Percentiles rank a stretch among this genome's conserved stretches.
Evolutionary conservation across 2,888 invertebrate species (phyloP).

Genomic region (Diarsia brunnea): DNA sequence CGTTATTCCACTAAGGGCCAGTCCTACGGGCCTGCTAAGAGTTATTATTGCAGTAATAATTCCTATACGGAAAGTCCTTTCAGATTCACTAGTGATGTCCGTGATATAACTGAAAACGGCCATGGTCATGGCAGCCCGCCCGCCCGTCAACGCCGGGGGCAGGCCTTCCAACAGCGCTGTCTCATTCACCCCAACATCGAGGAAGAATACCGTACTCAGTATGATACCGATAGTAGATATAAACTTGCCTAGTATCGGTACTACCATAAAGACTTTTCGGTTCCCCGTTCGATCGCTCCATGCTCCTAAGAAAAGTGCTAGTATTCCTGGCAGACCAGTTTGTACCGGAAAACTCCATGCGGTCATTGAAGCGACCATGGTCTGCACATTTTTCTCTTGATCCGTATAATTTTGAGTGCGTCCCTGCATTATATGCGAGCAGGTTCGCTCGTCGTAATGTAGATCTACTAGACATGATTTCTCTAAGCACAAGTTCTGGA

Average conservation of each 20-base stretch:
- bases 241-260: slow-evolving; percentile 91
- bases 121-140: slow-evolving; percentile 91
- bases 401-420: slow-evolving; percentile 83
- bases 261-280: slow-evolving; percentile 91
- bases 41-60: slow-evolving; percentile 90
- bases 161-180: slow-evolving; percentile 90
- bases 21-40: slow-evolving; percentile 88
- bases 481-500: slow-evolving; percentile 90
- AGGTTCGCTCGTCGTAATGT: slow-evolving; percentile 88
- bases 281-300: slow-evolving; percentile 92
- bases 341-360: slow-evolving; percentile 91
- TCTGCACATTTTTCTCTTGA: slow-evolving; percentile 87
- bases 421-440: slow-evolving; percentile 87
- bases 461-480: slow-evolving; percentile 91
- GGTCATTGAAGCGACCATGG: slow-evolving; percentile 90
- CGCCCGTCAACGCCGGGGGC: slow-evolving; percentile 91
- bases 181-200: slow-evolving; percentile 89
- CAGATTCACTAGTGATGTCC: slow-evolving; percentile 90
- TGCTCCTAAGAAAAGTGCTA: slow-evolving; percentile 91
- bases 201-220: slow-evolving; percentile 90
- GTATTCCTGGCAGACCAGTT: slow-evolving; percentile 90
- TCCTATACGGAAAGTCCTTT: slow-evolving; percentile 92
- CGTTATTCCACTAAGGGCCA: slow-evolving; percentile 90
- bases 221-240: slow-evolving; percentile 89
- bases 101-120: slow-evolving; percentile 92